Base-by-base conservation (phyloP, 2,888 invertebrate species). In the Stratiomys singularior region DNA sequence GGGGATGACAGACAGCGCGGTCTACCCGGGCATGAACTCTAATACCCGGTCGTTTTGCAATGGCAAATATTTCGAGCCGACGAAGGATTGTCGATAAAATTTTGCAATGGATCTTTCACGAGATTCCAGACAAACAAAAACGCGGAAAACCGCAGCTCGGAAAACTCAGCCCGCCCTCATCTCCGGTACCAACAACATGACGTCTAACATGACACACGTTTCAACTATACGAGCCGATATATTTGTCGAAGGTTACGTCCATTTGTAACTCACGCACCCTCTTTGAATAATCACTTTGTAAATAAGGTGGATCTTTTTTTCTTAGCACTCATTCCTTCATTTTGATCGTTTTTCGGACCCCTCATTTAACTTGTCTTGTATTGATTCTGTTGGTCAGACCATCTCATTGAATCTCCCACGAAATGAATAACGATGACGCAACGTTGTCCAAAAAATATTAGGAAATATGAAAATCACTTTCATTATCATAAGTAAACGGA, bases 401-500 rank as follows among this genome's bases (percentile, higher is more conserved):
- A 15, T 18, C 11, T 13, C 23, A n/a, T 4, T n/a, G 21, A 7
- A 15, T 46, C 37, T 67, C 67, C 67, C 67, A 67, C 46, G 67
- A 67, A 44, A 23, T 67, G 18, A 44, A 67, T 44, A 15, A 21
- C 21, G 67, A 67, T 67, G 44, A 46, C 44, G 37, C 15, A 44
- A 44, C 44, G 23, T 9, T 64, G 28, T 23, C 60, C 60, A 60
- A 25, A 60, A 60, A 60, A 25, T 23, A 30, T 30, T 28, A 67
- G 18, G 46, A 28, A 64, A 47, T 60, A 58, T 74, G 44, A 72
- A 58, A 58, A 72, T 72, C 72, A 72, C 46, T 56, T 60, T 60
- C 74, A 74, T 74, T 74, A 74, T 74, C 74, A 74, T 74, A 74
- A 74, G 60, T 58, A 74, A 74, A 74, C 37, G 56, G 56, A 72